phyloP scores from a whole-genome alignment of 2,888 invertebrate species.

The Trachelus iudaicus region DNA sequence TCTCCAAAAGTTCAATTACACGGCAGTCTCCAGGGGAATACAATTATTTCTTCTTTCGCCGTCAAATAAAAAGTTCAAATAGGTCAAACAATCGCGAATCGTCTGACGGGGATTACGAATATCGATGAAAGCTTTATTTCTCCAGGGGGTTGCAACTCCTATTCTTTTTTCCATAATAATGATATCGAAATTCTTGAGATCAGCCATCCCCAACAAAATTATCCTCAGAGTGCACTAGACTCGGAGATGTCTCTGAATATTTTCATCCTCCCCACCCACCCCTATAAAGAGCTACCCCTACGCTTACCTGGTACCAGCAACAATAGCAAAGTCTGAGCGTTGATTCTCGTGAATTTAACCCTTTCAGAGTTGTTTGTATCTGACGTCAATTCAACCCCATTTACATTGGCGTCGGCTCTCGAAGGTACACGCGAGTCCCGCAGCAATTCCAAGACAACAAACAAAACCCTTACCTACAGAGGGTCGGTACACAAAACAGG shows the following conservation, averaged over 20 bases:
- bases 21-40: not conserved
- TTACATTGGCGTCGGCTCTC: constrained; percentile 16
- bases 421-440: constrained; percentile 2
- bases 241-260: not conserved
- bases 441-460: constrained; percentile 17
- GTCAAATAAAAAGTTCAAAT: not conserved
- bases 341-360: constrained; percentile 21
- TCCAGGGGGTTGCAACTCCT: not conserved
- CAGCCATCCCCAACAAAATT: not conserved
- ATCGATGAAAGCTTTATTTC: not conserved
- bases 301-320: not conserved
- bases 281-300: not conserved
- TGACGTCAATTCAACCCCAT: constrained; percentile 15
- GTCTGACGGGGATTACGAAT: not conserved
- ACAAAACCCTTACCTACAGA: constrained; percentile 17
- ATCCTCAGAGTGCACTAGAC: not conserved
- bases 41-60: not conserved
- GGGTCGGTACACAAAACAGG: constrained; percentile 17
- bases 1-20: not conserved
- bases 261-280: not conserved
- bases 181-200: not conserved
- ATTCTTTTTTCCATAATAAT: not conserved
- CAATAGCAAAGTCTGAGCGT: not conserved
- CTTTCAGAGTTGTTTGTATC: constrained; percentile 31
- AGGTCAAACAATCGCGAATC: not conserved